Evolutionary conservation across 1,140 invertebrate genomes (phyloP), one percentile per base, ranked within the genome.

Genomic region (Drosophila busckii): DNA sequence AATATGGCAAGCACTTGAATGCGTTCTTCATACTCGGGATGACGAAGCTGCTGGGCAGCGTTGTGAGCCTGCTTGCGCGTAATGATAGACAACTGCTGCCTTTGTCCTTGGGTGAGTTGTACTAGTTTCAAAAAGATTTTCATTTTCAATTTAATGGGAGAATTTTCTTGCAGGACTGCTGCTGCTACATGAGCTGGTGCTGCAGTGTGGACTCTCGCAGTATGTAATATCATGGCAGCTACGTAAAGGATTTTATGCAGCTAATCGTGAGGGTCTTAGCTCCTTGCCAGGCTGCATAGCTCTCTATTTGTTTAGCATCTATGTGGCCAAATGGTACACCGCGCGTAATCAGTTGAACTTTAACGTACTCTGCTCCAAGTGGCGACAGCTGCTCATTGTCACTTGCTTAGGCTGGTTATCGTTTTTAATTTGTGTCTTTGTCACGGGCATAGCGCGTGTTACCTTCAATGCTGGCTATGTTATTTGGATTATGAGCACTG

Each of bases 1-100:
- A 99, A 85, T 99, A 99, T 89, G 98, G 97, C 2, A 89, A 94
- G 3, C 97, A 98, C 88, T 98, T 97, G 95, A 99, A 99, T 87
- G 99, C 99, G 85, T 99, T 98, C 84, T 92, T 98, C 49, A 98
- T 96, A 1, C 86, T 99, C 23, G 95, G 94, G 15, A 88, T 93
- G 29, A 93, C 95, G 3, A 97, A 96, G 90, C 82, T 97, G 0
- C 73, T 94, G 12, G 91, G 91, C 13, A 91, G 90, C 16, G 20
- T 48, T 2, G 37, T 49, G n/a, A 80, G 60, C 19, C 19, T 59
- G 4, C 0, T 82, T n/a, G 62, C 38, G 0, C 34, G 20, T 2
- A 34, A 37, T 0, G 53, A 80, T 29, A 23, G 8, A 2, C 48
- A 67, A 8, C 26, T 84, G 1, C 8, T 87, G 5, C 48, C 22